These are phyloP conservation scores for Latrodectus geometricus DNA, from an alignment of 1,140 invertebrate genomes.

Conservation along the genomic window DNA sequence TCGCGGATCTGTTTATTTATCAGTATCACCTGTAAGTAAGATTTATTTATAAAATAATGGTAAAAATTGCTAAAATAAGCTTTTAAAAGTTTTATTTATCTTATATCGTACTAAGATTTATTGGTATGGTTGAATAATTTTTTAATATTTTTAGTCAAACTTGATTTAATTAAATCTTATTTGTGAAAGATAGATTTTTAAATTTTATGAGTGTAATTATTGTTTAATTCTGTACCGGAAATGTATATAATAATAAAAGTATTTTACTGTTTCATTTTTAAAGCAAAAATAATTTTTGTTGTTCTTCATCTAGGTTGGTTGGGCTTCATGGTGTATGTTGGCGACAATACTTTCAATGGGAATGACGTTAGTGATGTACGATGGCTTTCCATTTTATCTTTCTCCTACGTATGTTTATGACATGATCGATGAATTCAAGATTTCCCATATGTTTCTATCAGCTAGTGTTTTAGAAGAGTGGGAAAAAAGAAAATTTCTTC, in stretches of 20 bases:
- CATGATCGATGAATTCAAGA: constrained; percentile 15
- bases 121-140: too few species aligned
- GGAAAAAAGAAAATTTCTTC: neutral
- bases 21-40: constrained; percentile 4
- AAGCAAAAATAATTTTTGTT: too few species aligned
- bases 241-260: too few species aligned
- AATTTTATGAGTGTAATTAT: too few species aligned
- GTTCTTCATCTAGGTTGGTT: constrained; percentile 5
- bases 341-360: neutral
- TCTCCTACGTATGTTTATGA: neutral
- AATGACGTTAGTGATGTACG: constrained; percentile 2
- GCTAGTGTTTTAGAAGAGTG: constrained; percentile 8
- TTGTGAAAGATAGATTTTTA: too few species aligned
- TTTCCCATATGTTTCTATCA: neutral
- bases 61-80: too few species aligned
- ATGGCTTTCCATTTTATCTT: constrained; percentile 18
- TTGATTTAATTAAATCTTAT: too few species aligned
- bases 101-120: too few species aligned
- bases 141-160: too few species aligned
- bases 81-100: too few species aligned
- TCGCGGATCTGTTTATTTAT: neutral
- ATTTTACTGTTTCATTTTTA: too few species aligned
- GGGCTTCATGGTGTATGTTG: constrained; percentile 27
- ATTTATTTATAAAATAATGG: neutral
- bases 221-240: too few species aligned